A percentile compares a stretch with the other conserved stretches of the same genome.
These are phyloP conservation scores for Pogonomyrmex californicus DNA, from an alignment of 1,140 invertebrate species.

Conservation along the genomic window DNA sequence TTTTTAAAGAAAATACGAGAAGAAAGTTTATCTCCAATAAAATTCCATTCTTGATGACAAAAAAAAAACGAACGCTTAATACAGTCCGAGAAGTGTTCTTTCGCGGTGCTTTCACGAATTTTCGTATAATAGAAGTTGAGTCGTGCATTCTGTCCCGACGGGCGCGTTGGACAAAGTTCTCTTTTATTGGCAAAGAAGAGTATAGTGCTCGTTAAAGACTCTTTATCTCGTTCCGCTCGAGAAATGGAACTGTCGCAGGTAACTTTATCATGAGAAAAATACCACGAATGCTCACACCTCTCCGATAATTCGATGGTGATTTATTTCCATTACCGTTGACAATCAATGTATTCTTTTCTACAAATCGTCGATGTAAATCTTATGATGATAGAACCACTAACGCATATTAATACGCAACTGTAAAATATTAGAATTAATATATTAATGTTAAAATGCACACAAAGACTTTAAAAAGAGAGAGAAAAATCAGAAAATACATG, in stretches of 20 bases:
- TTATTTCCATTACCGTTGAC: conserved; percentile 40
- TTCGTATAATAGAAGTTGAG: conserved; percentile 38
- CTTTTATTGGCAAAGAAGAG: conserved; percentile 69
- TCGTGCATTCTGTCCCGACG: conserved; percentile 29
- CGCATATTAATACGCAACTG: neutral
- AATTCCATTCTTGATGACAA: neutral
- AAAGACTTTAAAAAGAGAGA: neutral
- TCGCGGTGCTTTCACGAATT: conserved; percentile 3
- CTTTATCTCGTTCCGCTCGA: conserved; percentile 71
- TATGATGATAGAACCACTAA: neutral
- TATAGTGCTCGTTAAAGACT: conserved; percentile 77
- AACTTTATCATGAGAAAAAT: conserved; percentile 63
- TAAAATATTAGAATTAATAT: neutral
- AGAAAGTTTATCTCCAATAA: neutral
- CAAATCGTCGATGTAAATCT: neutral
- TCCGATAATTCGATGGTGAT: conserved; percentile 25
- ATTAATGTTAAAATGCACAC: neutral
- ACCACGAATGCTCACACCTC: conserved; percentile 18
- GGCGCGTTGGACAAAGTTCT: conserved; percentile 49
- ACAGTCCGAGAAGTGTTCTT: neutral
- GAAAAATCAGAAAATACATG: neutral
- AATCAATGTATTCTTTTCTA: neutral
- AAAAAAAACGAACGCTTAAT: neutral
- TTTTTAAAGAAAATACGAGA: neutral
- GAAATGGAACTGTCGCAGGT: conserved; percentile 68